phyloP scores from a whole-genome alignment of 2,797 vertebrate species.

The Propithecus perrieri region DNA sequence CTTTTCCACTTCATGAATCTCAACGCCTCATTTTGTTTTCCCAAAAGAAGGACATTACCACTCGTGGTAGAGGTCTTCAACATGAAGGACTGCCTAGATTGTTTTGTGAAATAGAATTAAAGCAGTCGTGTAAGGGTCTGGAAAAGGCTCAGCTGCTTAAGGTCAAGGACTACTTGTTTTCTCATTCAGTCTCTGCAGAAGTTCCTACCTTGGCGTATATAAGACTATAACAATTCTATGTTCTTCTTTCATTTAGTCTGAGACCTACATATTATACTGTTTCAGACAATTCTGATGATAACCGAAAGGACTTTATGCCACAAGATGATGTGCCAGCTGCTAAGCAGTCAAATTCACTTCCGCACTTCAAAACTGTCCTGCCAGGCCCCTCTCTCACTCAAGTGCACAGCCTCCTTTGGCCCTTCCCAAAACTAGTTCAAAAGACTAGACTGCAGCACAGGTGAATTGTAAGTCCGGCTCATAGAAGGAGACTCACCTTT shows the following conservation, averaged over 20 bases:
- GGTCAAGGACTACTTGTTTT: not conserved
- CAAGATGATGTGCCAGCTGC: no score
- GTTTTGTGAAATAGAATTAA: not conserved
- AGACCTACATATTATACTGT: not conserved
- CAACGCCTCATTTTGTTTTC: not conserved
- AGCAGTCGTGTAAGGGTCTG: not conserved
- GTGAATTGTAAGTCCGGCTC: not conserved
- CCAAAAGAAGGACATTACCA: not conserved
- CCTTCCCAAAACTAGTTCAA: not conserved
- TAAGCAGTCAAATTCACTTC: not conserved
- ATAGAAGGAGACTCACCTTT: not conserved
- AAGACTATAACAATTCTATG: not conserved
- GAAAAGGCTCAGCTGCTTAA: not conserved
- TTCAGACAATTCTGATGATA: not conserved
- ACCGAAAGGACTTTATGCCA: not conserved
- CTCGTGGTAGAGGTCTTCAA: not conserved
- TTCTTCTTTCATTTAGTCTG: not conserved
- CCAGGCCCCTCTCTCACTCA: no score
- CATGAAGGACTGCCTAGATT: not conserved
- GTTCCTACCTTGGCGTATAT: not conserved
- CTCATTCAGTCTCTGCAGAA: not conserved
- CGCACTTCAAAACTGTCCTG: not conserved
- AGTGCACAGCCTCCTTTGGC: not conserved
- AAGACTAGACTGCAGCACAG: not conserved
- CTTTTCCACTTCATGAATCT: not conserved